phyloP scores from a whole-genome alignment of 2,113 vertebrate species.

The Girardinichthys multiradiatus region DNA sequence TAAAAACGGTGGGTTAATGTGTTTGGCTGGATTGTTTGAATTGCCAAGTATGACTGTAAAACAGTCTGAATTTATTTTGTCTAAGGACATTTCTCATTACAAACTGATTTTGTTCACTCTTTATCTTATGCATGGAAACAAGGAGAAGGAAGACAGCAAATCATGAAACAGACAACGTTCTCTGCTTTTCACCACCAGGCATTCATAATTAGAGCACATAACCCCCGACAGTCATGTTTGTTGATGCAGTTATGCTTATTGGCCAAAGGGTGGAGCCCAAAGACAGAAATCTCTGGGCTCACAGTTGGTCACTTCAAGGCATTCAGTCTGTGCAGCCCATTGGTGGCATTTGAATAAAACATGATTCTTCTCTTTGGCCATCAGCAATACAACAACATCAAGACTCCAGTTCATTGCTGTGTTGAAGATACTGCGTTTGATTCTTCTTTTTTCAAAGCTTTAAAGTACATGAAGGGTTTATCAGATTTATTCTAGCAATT shows the following conservation, averaged over 20 bases:
- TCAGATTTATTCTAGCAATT: conserved; percentile 39
- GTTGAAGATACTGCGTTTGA: conserved; percentile 30
- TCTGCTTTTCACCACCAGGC: conserved; percentile 14
- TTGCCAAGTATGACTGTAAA: conserved; percentile 23
- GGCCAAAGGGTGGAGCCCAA: conserved; percentile 78
- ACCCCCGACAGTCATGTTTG: not conserved
- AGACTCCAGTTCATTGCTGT: conserved; percentile 51
- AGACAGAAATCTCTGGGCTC: conserved; percentile 49
- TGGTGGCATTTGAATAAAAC: conserved; percentile 65
- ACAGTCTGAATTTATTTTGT: conserved; percentile 37
- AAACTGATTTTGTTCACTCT: conserved; percentile 38
- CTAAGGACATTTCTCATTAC: conserved; percentile 35
- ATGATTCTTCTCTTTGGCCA: conserved; percentile 57
- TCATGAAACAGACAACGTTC: conserved; percentile 20
- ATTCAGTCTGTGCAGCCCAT: conserved; percentile 39
- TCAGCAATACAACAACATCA: conserved; percentile 59
- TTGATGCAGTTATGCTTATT: conserved; percentile 62
- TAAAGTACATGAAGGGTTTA: conserved; percentile 24
- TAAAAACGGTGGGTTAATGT: conserved; percentile 55
- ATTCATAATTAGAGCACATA: not conserved
- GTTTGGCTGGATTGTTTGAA: conserved; percentile 37
- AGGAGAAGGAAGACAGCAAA: not conserved
- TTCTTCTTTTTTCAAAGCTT: conserved; percentile 16
- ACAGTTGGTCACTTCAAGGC: conserved; percentile 49
- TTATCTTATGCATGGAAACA: conserved; percentile 5